phyloP scores from a whole-genome alignment of 2,797 vertebrate species.

The Hydrophis major region DNA sequence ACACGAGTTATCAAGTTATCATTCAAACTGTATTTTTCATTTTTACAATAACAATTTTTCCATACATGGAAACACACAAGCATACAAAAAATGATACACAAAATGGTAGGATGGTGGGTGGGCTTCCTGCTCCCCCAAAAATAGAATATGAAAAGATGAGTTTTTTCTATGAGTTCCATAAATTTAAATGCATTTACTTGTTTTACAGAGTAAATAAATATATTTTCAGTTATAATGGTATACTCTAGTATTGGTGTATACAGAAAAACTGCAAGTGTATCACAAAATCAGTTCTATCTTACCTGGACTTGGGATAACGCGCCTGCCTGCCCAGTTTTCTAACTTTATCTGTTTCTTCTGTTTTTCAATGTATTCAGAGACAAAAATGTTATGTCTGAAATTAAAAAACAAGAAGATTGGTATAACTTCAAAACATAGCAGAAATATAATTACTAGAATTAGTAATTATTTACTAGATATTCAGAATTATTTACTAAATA shows the following conservation, averaged over 20 bases:
- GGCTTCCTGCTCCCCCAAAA: background rate
- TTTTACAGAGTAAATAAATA: background rate
- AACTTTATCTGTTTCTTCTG: background rate
- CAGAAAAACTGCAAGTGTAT: background rate
- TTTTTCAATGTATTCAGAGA: constrained; percentile 8
- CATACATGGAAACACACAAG: background rate
- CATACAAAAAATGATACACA: background rate
- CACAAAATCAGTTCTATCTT: constrained; percentile 1
- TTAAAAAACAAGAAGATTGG: background rate
- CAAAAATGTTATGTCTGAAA: background rate
- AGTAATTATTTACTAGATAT: background rate
- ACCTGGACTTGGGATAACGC: constrained; percentile 10
- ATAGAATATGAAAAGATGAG: background rate
- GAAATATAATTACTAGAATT: background rate
- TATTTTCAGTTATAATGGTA: background rate
- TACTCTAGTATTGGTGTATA: background rate
- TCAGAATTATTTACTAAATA: background rate
- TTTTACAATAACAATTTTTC: background rate
- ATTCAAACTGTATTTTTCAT: too few species aligned
- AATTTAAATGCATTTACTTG: background rate
- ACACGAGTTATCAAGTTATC: too few species aligned
- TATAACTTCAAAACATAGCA: background rate
- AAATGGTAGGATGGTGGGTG: background rate
- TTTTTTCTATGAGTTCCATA: background rate
- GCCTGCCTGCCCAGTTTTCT: background rate